Conservation (phyloP, 2,113 vertebrate genomes). For the Gasterosteus aculeatus region DNA sequence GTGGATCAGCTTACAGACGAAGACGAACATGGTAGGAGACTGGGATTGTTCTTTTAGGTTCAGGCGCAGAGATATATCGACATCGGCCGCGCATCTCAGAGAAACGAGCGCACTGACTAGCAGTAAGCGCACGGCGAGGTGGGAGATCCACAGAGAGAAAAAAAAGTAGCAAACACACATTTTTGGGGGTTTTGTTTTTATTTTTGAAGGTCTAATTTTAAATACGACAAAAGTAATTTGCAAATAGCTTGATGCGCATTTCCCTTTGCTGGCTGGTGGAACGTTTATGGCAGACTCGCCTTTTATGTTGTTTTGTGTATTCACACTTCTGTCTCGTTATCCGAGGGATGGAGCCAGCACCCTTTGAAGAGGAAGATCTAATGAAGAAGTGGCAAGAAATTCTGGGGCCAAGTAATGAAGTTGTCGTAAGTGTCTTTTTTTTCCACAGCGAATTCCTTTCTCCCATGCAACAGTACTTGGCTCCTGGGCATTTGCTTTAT, state of each 20-base stretch:
- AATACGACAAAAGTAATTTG: neutral
- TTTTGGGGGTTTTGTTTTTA: neutral
- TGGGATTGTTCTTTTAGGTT: conserved; percentile 29
- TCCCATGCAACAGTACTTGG: neutral
- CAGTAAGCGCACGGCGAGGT: too few relatives aligned
- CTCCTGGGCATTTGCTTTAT: neutral
- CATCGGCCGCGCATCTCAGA: conserved; percentile 36
- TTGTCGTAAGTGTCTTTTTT: conserved; percentile 85
- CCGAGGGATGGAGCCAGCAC: conserved; percentile 62
- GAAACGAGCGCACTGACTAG: conserved; percentile 36
- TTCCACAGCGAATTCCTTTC: conserved; percentile 7
- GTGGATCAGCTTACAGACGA: conserved; percentile 68
- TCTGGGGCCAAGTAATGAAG: conserved; percentile 89
- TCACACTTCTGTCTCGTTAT: conserved; percentile 20
- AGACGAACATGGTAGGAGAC: conserved; percentile 71
- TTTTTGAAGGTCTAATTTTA: neutral
- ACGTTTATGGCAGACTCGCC: neutral
- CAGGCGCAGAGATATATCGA: conserved; percentile 23
- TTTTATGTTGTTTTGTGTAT: conserved; percentile 9
- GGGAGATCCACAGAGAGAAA: too few relatives aligned
- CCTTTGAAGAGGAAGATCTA: conserved; percentile 73
- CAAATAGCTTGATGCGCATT: neutral
- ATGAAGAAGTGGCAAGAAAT: conserved; percentile 89
- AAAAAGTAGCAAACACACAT: too few relatives aligned
- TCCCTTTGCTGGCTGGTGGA: neutral